phyloP scores from a whole-genome alignment of 2,888 invertebrate species.

The Stramonita haemastoma region DNA sequence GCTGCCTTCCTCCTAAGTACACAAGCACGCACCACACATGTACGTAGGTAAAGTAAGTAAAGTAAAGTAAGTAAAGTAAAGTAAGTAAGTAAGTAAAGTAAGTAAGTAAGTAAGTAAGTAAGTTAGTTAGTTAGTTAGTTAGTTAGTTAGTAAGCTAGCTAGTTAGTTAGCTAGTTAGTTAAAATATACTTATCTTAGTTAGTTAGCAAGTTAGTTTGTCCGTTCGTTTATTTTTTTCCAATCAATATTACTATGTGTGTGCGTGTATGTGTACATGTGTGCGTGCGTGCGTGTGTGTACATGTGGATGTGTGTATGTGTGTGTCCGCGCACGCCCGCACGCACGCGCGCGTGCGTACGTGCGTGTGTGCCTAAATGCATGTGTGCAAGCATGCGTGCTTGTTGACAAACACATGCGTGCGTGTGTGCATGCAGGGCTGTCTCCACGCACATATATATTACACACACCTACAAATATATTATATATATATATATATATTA shows the following conservation, averaged over 20 bases:
- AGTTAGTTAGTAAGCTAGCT: too few relatives aligned
- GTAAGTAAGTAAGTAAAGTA: too few relatives aligned
- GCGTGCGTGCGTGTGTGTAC: neutral
- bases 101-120: neutral
- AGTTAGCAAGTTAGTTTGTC: neutral
- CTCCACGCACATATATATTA: too few relatives aligned
- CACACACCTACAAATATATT: too few relatives aligned
- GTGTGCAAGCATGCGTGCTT: neutral
- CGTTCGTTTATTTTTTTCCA: neutral
- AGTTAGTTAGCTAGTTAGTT: too few relatives aligned
- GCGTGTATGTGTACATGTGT: neutral
- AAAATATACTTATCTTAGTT: too few relatives aligned
- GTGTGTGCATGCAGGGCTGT: too few relatives aligned
- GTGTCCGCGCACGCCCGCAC: neutral
- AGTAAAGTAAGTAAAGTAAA: neutral
- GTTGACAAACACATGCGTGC: too few relatives aligned
- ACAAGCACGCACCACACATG: too few relatives aligned
- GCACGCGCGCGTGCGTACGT: neutral
- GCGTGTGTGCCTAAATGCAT: neutral
- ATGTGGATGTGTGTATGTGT: neutral
- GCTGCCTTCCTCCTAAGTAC: too few relatives aligned
- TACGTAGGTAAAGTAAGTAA: neutral
- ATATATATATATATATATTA: too few relatives aligned
- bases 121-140: too few relatives aligned
- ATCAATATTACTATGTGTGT: neutral